Evolutionary conservation across 2,797 vertebrate genomes (phyloP).

Genomic region (Enteromius argenteus): DNA sequence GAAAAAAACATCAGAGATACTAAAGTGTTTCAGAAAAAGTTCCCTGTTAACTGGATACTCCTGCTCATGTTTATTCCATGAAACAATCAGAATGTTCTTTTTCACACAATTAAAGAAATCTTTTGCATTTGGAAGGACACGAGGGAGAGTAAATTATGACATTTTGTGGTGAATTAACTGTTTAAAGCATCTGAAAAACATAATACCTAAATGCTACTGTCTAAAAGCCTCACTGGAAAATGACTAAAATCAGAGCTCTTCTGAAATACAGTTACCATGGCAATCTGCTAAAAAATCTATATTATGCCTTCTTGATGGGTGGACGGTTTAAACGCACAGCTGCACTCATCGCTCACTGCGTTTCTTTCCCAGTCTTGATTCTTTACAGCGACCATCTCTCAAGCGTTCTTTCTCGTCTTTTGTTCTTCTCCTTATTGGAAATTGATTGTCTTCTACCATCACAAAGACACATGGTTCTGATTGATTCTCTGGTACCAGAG

Average conservation of each 20-base stretch:
- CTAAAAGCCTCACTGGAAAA: slow-evolving; percentile 7
- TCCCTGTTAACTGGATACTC: neutral
- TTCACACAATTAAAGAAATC: neutral
- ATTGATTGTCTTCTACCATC: slow-evolving; percentile 89
- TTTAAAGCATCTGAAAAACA: neutral
- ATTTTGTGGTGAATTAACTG: neutral
- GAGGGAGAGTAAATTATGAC: neutral
- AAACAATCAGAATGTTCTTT: neutral
- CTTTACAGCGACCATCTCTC: slow-evolving; percentile 67
- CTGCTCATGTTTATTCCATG: neutral
- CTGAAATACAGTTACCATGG: slow-evolving; percentile 38
- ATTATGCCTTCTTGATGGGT: slow-evolving; percentile 21
- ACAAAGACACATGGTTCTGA: slow-evolving; percentile 89
- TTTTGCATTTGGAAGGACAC: neutral
- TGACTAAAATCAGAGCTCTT: neutral
- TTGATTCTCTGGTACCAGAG: slow-evolving; percentile 78
- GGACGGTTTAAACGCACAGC: slow-evolving; percentile 19
- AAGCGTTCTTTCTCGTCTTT: slow-evolving; percentile 56
- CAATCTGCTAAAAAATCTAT: slow-evolving; percentile 38
- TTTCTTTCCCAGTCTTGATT: slow-evolving; percentile 48
- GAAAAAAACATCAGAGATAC: neutral
- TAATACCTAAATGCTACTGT: neutral
- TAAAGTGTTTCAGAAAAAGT: neutral
- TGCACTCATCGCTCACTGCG: slow-evolving; percentile 31
- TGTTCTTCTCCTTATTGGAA: slow-evolving; percentile 79